Evolutionary conservation across 2,113 vertebrate species (phyloP).

Genomic region (Podiceps cristatus): DNA sequence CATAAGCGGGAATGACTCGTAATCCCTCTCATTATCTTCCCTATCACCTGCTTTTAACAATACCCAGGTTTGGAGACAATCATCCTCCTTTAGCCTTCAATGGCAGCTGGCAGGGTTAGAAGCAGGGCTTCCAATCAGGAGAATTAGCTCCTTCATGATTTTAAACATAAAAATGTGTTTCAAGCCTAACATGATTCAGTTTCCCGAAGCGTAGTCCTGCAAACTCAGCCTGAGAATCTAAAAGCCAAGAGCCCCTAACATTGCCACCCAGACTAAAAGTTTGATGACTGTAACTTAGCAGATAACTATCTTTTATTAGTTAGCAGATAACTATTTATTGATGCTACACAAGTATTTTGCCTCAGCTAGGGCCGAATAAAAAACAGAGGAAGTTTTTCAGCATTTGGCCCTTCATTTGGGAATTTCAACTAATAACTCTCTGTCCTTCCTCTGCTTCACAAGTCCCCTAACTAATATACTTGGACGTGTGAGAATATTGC

Average conservation of each 20-base stretch:
- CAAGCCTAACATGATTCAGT: background rate
- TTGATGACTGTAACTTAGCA: background rate
- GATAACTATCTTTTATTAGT: background rate
- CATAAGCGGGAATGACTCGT: background rate
- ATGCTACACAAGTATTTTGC: background rate
- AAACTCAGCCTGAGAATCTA: background rate
- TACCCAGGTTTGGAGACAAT: background rate
- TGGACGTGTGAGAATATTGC: slow-evolving; percentile 21
- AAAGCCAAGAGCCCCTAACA: background rate
- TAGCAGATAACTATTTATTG: background rate
- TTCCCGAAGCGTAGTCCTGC: background rate
- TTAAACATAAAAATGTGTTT: background rate
- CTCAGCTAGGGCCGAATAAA: background rate
- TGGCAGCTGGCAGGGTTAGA: background rate
- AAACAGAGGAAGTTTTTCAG: background rate
- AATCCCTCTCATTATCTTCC: background rate
- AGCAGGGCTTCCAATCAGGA: background rate
- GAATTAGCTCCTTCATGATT: background rate
- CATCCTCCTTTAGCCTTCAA: background rate
- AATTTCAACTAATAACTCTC: slow-evolving; percentile 53
- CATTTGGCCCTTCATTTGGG: slow-evolving; percentile 26
- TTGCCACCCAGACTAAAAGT: background rate
- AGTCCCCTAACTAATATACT: slow-evolving; percentile 45
- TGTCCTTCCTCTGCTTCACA: slow-evolving; percentile 44
- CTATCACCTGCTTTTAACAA: slow-evolving; percentile 16